Percentiles rank a stretch among this genome's conserved stretches.
Conservation (phyloP, 2,113 vertebrate genomes). For the Mastomys coucha region DNA sequence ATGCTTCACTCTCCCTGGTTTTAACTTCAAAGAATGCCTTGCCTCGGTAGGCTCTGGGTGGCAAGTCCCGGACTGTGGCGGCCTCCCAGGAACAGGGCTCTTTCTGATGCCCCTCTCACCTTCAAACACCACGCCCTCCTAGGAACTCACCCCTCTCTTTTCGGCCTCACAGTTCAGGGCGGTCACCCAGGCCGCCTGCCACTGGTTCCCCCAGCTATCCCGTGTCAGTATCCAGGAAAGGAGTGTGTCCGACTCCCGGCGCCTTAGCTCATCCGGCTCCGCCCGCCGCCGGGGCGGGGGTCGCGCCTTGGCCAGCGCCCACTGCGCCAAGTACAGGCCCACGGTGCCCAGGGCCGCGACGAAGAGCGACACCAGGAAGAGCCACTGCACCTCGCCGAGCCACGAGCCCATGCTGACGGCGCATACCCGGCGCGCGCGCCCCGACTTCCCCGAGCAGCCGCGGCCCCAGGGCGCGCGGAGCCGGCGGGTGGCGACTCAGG, state of each 20-base stretch:
- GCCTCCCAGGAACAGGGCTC: neutral
- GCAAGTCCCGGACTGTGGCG: neutral
- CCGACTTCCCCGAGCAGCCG: constrained; percentile 75
- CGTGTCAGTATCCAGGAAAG: constrained; percentile 93
- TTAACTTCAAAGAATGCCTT: constrained; percentile 27
- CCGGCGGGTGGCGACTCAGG: constrained; percentile 50
- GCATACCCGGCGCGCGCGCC: constrained; percentile 68
- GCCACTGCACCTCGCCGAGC: constrained; percentile 91
- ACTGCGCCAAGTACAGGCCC: constrained; percentile 92
- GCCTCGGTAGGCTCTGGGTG: neutral
- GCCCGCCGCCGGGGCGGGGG: neutral
- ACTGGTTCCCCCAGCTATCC: constrained; percentile 91
- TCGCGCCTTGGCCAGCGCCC: constrained; percentile 81
- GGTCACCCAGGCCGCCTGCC: constrained; percentile 93
- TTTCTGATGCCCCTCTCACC: neutral
- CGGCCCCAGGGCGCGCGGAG: neutral
- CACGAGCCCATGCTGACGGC: constrained; percentile 88
- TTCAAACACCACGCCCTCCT: neutral
- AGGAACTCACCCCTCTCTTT: constrained; percentile 88
- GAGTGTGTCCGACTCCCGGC: constrained; percentile 86
- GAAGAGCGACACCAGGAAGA: constrained; percentile 92
- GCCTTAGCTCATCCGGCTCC: constrained; percentile 13
- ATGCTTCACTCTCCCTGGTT: neutral
- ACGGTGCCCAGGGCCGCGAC: constrained; percentile 92
- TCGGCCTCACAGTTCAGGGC: constrained; percentile 89